A percentile compares a stretch with the other conserved stretches of the same genome.
phyloP scores from a whole-genome alignment of 2,113 vertebrate genomes.

The Bambusicola thoracicus region DNA sequence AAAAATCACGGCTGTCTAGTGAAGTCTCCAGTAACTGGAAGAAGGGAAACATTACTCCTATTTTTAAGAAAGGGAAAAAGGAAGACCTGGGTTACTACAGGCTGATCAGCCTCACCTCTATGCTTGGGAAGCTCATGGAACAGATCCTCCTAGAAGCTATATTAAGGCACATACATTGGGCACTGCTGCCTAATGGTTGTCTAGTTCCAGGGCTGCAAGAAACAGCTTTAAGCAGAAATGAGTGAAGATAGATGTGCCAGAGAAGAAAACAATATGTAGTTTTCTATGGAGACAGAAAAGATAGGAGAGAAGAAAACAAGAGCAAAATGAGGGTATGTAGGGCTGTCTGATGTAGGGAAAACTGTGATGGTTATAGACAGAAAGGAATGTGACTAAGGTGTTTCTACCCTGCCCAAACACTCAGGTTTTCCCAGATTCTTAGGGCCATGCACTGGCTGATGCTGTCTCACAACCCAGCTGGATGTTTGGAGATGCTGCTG shows the following conservation, averaged over 20 bases:
- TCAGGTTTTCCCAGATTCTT: background rate
- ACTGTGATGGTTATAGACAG: background rate
- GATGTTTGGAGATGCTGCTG: background rate
- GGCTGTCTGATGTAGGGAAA: background rate
- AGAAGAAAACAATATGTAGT: background rate
- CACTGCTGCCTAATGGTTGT: accelerated
- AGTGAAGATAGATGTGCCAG: background rate
- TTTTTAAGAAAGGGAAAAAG: too few relatives aligned
- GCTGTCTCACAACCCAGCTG: background rate
- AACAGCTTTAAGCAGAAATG: background rate
- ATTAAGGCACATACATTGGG: too few relatives aligned
- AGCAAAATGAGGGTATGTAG: background rate
- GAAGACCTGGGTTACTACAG: too few relatives aligned
- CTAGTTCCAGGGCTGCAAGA: background rate
- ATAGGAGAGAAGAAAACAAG: background rate
- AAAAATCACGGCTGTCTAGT: too few relatives aligned
- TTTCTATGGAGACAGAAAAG: background rate
- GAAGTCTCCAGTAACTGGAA: too few relatives aligned
- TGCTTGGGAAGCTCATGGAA: too few relatives aligned
- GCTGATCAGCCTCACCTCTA: too few relatives aligned
- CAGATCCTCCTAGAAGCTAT: too few relatives aligned
- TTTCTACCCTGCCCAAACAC: background rate
- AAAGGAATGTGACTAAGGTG: background rate
- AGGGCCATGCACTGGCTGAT: background rate
- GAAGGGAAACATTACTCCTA: too few relatives aligned